Evolutionary conservation across 37 sponge, comb jelly and placozoan genomes (phyloP).

Genomic region (Ephydatia muelleri): DNA sequence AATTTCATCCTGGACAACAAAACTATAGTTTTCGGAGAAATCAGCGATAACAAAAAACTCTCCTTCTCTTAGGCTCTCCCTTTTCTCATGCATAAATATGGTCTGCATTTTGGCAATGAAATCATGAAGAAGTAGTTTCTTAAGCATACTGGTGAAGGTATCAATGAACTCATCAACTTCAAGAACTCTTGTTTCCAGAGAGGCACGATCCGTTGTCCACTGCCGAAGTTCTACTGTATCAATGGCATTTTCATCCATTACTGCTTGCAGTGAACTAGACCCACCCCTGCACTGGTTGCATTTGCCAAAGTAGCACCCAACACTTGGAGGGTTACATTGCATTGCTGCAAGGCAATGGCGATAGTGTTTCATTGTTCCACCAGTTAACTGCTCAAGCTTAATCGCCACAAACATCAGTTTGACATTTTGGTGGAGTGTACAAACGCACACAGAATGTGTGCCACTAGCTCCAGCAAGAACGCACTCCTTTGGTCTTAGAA

Average conservation of each 20-base stretch:
- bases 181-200: conserved; percentile 29
- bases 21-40: conserved; percentile 61
- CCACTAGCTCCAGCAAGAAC: conserved; percentile 39
- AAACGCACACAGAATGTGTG: conserved; percentile 53
- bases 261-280: background rate
- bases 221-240: conserved; percentile 26
- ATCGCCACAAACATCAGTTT: conserved; percentile 17
- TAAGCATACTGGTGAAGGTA: conserved; percentile 15
- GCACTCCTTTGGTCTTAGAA: conserved; percentile 36
- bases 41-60: conserved; percentile 43
- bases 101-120: conserved; percentile 44
- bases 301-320: background rate
- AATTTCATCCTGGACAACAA: conserved; percentile 53
- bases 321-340: background rate
- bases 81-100: conserved; percentile 7
- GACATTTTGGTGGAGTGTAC: conserved; percentile 44
- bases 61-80: conserved; percentile 21
- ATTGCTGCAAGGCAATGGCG: conserved; percentile 6
- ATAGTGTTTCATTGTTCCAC: conserved; percentile 14
- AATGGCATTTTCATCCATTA: conserved; percentile 2
- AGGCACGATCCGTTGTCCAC: conserved; percentile 41
- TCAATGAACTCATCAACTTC: conserved; percentile 46
- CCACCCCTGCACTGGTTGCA: conserved; percentile 2
- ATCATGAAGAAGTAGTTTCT: conserved; percentile 27
- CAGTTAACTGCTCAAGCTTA: conserved; percentile 7